Base-by-base conservation (phyloP, 2,888 invertebrate species). In the Erynnis tages region DNA sequence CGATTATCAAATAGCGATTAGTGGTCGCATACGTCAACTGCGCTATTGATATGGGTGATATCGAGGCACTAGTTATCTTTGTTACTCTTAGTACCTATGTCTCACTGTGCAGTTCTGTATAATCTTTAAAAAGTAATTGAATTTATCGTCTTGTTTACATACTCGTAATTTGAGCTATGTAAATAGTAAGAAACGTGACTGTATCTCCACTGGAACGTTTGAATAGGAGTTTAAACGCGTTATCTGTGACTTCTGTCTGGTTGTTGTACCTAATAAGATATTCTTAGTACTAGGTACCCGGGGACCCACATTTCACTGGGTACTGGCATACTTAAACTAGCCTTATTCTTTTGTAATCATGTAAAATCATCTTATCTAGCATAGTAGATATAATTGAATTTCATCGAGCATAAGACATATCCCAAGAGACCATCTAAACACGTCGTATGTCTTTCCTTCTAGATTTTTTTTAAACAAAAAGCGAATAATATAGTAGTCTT, bases 1-100 rank as follows among this genome's bases (percentile, higher is more conserved):
- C 48, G 56, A 62, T 58, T 73, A 78, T 76, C 74, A 60, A 72
- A 52, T 43, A 14, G 19, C 41, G 54, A 54, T 50, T 54, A 48
- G 21, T n/a, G 4, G 25, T 35, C 10, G 10, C 48, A 16, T 43
- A 37, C 55, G 47, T 55, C 52, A 32, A 40, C 37, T 48, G 48
- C 50, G 50, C 47, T 27, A 49, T 34, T 25, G 56, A 55, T 57
- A 53, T n/a, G 10, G 11, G 7, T 10, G 48, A 30, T 48, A 48
- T 3, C 5, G 16, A 10, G 7, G n/a, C 7, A 38, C 16, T 23
- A 14, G 14, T 32, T 14, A 14, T n/a, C 14, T 32, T 1, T 7
- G 13, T 30, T 21, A 8, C 14, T 29, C 6, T 13, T 19, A 21
- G 1, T 47, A 21, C 21, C 27, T 34, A 17, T 49, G 16, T 45